phyloP scores from a whole-genome alignment of 1,140 invertebrate genomes.

The Maniola jurtina region DNA sequence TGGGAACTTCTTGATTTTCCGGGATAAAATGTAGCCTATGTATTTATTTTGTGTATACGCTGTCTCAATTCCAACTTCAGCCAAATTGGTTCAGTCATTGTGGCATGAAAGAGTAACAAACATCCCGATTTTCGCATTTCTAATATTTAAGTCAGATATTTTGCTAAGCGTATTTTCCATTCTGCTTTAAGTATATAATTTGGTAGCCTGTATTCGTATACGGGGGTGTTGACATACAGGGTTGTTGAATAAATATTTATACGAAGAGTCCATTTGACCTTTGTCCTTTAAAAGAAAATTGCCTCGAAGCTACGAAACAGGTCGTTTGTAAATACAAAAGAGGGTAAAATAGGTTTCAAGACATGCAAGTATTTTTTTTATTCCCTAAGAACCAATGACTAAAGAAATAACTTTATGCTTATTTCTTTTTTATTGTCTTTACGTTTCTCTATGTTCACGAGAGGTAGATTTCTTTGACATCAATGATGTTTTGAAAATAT shows the following conservation, averaged over 20 bases:
- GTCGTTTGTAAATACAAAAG: slow-evolving; percentile 1
- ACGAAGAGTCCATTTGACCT: background rate
- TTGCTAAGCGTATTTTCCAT: background rate
- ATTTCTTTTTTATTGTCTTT: too few relatives aligned
- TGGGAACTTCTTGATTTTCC: too few relatives aligned
- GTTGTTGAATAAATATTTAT: slow-evolving; percentile 7
- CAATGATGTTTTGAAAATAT: too few relatives aligned
- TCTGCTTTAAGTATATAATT: background rate
- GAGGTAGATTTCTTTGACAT: too few relatives aligned
- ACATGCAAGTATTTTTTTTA: background rate
- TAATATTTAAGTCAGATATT: background rate
- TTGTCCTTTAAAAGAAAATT: slow-evolving; percentile 3
- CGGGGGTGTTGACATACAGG: background rate
- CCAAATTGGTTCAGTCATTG: too few relatives aligned
- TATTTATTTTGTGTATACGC: too few relatives aligned
- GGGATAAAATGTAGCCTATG: too few relatives aligned
- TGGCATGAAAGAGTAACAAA: too few relatives aligned
- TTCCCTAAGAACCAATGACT: background rate
- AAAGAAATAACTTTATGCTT: too few relatives aligned
- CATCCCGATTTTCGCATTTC: background rate
- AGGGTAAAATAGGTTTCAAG: background rate
- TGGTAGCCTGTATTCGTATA: background rate
- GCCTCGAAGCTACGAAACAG: background rate
- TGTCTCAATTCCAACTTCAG: too few relatives aligned
- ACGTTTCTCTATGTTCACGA: too few relatives aligned